A percentile compares a stretch with the other conserved stretches of the same genome.
phyloP scores from a whole-genome alignment of 2,888 invertebrate genomes.

The Noctuana brunneofusca region DNA sequence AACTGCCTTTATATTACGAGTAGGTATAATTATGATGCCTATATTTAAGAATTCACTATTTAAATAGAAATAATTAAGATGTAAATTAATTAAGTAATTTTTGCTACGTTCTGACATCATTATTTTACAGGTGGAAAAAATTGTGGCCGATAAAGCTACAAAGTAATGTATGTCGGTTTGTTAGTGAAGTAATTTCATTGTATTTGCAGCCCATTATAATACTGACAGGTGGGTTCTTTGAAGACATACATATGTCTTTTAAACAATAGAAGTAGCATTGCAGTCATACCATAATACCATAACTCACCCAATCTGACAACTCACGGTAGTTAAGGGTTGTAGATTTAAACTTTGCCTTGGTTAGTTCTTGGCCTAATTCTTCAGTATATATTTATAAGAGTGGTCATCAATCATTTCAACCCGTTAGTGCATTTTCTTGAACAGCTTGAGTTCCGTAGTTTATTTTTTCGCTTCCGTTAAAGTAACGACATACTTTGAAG shows the following conservation, averaged over 20 bases:
- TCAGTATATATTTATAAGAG: slow-evolving; percentile 66
- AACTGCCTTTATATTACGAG: too few relatives aligned
- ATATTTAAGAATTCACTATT: too few relatives aligned
- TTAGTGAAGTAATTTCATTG: background rate
- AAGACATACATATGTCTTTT: slow-evolving; percentile 24
- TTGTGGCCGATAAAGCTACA: background rate
- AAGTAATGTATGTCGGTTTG: background rate
- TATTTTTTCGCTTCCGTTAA: background rate
- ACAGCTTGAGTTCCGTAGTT: background rate
- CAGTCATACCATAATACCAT: too few relatives aligned
- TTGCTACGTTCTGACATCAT: background rate
- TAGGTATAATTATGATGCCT: too few relatives aligned
- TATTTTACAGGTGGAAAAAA: background rate
- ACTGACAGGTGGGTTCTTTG: slow-evolving; percentile 25
- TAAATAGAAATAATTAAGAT: too few relatives aligned
- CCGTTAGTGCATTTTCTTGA: slow-evolving; percentile 38
- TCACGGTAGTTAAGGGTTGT: slow-evolving; percentile 59
- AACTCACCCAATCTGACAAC: slow-evolving; percentile 64
- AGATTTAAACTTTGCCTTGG: slow-evolving; percentile 63
- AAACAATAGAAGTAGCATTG: slow-evolving; percentile 35
- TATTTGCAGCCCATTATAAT: slow-evolving; percentile 7
- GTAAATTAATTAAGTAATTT: too few relatives aligned
- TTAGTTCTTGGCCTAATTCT: slow-evolving; percentile 71
- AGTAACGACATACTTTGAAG: too few relatives aligned
- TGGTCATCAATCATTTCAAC: slow-evolving; percentile 70